phyloP scores from a whole-genome alignment of 1,140 invertebrate species.

The Calliopsis andreniformis region DNA sequence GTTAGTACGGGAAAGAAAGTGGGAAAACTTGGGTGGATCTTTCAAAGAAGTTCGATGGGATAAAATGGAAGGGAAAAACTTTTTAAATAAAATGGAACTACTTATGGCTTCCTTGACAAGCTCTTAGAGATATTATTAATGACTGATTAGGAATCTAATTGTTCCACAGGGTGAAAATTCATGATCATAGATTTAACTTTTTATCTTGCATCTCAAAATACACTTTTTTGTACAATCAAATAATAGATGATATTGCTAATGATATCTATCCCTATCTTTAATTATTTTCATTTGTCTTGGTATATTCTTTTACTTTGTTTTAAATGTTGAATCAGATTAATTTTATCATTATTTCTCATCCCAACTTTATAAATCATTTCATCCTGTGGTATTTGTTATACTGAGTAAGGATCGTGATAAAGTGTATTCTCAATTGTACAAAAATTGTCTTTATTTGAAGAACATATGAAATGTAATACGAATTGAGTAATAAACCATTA shows the following conservation, averaged over 20 bases:
- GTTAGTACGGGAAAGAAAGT: conserved; percentile 92
- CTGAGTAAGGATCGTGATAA: conserved; percentile 10
- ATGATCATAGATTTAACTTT: conserved; percentile 8
- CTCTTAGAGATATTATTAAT: conserved; percentile 60
- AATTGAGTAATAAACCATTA: conserved; percentile 47
- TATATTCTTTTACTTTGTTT: conserved; percentile 1
- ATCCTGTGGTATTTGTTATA: conserved; percentile 22
- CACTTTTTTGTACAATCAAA: conserved; percentile 22
- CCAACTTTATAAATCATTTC: neutral
- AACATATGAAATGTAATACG: conserved; percentile 59
- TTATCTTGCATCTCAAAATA: conserved; percentile 6
- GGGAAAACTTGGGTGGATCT: conserved; percentile 94
- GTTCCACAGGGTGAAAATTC: conserved; percentile 33
- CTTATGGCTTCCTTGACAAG: conserved; percentile 95
- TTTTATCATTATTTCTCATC: neutral
- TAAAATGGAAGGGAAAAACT: conserved; percentile 98
- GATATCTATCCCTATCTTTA: conserved; percentile 9
- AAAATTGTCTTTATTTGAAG: conserved; percentile 67
- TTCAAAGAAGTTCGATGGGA: conserved; percentile 96
- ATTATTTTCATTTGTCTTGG: conserved; percentile 8
- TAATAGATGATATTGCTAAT: conserved; percentile 1
- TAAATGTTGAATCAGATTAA: neutral
- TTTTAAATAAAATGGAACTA: conserved; percentile 97
- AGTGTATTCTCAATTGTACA: conserved; percentile 56
- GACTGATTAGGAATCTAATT: conserved; percentile 35